Evolutionary conservation across 2,888 invertebrate species (phyloP).

Genomic region (Tiliacea citrago): DNA sequence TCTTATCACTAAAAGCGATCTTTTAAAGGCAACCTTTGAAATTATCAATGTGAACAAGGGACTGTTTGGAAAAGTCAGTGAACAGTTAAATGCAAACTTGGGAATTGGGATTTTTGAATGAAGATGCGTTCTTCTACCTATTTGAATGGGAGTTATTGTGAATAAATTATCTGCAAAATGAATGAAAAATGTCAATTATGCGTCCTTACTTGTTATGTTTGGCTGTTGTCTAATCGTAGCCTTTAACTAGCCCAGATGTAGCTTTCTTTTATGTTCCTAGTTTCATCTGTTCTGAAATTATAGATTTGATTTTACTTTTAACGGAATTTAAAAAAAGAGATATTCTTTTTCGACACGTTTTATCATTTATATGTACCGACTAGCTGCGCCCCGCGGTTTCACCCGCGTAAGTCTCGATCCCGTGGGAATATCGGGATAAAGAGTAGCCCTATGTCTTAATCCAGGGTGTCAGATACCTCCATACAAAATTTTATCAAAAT

Average conservation of each 20-base stretch:
- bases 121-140: neutral
- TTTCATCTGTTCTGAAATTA: neutral
- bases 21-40: neutral
- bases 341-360: neutral
- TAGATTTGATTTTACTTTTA: neutral
- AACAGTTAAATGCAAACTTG: neutral
- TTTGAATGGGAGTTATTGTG: neutral
- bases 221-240: neutral
- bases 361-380: neutral
- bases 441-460: too few species aligned
- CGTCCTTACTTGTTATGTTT: neutral
- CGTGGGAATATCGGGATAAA: too few species aligned
- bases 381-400: too few species aligned
- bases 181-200: neutral
- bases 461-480: too few species aligned
- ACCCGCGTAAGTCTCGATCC: too few species aligned
- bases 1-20: too few species aligned
- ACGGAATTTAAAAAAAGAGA: neutral
- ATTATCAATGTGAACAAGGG: constrained; percentile 1
- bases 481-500: too few species aligned
- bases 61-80: neutral
- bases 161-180: neutral
- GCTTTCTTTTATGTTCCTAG: neutral
- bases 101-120: neutral
- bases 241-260: neutral